A percentile compares a stretch with the other conserved stretches of the same genome.
Conservation (phyloP, 1,140 invertebrate genomes). For the Papilio polyxenes region DNA sequence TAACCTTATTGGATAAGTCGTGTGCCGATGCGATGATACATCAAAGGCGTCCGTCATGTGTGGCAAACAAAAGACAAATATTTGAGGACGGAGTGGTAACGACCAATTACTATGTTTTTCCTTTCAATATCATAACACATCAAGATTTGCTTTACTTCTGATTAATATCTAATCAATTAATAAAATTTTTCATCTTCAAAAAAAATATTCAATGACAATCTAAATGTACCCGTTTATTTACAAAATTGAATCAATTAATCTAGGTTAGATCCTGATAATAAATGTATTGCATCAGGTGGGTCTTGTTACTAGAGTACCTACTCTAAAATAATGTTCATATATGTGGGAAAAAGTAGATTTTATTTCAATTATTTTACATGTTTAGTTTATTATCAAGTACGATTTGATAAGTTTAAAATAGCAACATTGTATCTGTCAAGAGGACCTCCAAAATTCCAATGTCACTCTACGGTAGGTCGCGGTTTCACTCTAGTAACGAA, state of each 20-base stretch:
- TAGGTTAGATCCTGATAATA: too few relatives aligned
- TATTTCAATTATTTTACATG: too few relatives aligned
- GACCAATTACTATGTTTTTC: constrained; percentile 61
- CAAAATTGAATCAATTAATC: too few relatives aligned
- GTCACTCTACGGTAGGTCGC: constrained; percentile 69
- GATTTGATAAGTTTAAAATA: too few relatives aligned
- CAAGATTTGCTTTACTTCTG: constrained; percentile 25
- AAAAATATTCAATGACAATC: too few relatives aligned
- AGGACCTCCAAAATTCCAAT: constrained; percentile 46
- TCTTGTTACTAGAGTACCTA: too few relatives aligned
- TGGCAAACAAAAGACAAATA: constrained; percentile 66
- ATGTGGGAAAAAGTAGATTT: too few relatives aligned
- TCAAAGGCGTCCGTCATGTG: constrained; percentile 58
- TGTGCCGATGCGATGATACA: constrained; percentile 55
- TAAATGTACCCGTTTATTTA: too few relatives aligned
- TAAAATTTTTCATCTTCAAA: not conserved
- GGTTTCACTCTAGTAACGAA: constrained; percentile 58
- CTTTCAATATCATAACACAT: constrained; percentile 1
- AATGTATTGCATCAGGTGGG: too few relatives aligned
- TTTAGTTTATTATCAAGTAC: too few relatives aligned
- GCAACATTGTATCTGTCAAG: not conserved
- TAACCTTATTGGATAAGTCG: constrained; percentile 77
- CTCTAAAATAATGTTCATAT: too few relatives aligned
- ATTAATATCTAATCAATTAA: constrained; percentile 17
- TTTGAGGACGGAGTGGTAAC: constrained; percentile 58